Evolutionary conservation across 2,888 invertebrate species (phyloP).

Genomic region (Pandemis cinnamomeana): DNA sequence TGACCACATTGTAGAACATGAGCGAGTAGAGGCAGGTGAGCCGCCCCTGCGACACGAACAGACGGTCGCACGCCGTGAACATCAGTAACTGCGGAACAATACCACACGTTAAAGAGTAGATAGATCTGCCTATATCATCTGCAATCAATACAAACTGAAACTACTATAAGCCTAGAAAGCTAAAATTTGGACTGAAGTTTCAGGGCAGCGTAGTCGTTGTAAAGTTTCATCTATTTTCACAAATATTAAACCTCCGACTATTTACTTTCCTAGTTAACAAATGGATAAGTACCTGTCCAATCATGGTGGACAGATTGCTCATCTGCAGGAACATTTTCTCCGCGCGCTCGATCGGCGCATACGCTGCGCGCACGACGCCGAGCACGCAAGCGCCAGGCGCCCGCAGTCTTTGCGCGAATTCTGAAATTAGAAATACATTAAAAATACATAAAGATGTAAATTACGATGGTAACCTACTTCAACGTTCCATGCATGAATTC

Average conservation of each 20-base stretch:
- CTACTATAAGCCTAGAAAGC: no score
- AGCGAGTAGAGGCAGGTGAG: conserved; percentile 90
- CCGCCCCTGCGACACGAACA: conserved; percentile 84
- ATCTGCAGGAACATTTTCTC: conserved; percentile 87
- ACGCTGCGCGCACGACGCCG: conserved; percentile 71
- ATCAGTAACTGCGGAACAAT: conserved; percentile 85
- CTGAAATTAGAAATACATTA: conserved; percentile 53
- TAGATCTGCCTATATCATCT: no score
- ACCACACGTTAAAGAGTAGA: no score
- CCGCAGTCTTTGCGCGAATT: conserved; percentile 70
- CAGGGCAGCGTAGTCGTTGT: no score
- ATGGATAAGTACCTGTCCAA: conserved; percentile 84
- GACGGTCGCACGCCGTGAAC: conserved; percentile 89
- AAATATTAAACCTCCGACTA: not conserved
- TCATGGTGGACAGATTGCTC: conserved; percentile 88
- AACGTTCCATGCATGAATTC: not conserved
- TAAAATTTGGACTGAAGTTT: no score
- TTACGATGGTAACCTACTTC: conserved; percentile 24
- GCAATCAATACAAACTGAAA: no score
- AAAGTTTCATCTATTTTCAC: not conserved
- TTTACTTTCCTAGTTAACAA: not conserved
- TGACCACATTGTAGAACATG: conserved; percentile 92
- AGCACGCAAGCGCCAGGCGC: conserved; percentile 61
- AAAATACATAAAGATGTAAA: not conserved
- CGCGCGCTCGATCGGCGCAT: conserved; percentile 86